phyloP scores from a whole-genome alignment of 2,113 vertebrate genomes.

The Physeter macrocephalus region DNA sequence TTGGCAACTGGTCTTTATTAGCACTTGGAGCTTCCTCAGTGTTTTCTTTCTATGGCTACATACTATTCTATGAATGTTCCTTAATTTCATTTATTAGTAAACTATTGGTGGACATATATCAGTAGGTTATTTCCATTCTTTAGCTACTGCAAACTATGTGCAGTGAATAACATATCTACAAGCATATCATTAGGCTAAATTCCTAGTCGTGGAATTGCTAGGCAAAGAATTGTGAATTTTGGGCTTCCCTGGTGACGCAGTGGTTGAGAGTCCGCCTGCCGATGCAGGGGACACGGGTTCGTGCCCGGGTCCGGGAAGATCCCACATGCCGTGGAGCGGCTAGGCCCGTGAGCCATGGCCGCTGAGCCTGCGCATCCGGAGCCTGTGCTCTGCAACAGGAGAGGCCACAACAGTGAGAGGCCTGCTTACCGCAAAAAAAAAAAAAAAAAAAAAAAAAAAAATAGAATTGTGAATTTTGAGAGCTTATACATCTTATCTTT shows the following conservation, averaged over 20 bases:
- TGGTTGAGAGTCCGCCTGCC: too few relatives aligned
- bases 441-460: too few relatives aligned
- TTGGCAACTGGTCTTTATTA: not conserved
- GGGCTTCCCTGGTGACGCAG: too few relatives aligned
- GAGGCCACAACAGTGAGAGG: too few relatives aligned
- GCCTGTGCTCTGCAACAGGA: too few relatives aligned
- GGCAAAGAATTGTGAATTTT: not conserved
- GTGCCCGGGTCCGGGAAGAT: too few relatives aligned
- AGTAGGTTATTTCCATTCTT: not conserved
- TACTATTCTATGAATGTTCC: not conserved
- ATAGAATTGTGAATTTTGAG: not conserved
- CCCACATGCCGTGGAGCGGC: too few relatives aligned
- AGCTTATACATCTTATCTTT: not conserved
- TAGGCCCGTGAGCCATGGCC: too few relatives aligned
- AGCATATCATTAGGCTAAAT: not conserved
- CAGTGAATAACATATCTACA: not conserved
- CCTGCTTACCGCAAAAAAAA: too few relatives aligned
- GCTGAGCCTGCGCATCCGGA: too few relatives aligned
- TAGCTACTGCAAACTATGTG: not conserved
- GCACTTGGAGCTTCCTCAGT: not conserved
- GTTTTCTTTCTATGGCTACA: not conserved
- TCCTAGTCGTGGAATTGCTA: not conserved
- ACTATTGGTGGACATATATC: not conserved
- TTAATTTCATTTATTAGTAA: not conserved
- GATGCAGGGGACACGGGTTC: too few relatives aligned